Percentiles rank a stretch among this genome's conserved stretches.
Evolutionary conservation across 2,797 vertebrate genomes (phyloP).

Genomic region (Champsocephalus gunnari): DNA sequence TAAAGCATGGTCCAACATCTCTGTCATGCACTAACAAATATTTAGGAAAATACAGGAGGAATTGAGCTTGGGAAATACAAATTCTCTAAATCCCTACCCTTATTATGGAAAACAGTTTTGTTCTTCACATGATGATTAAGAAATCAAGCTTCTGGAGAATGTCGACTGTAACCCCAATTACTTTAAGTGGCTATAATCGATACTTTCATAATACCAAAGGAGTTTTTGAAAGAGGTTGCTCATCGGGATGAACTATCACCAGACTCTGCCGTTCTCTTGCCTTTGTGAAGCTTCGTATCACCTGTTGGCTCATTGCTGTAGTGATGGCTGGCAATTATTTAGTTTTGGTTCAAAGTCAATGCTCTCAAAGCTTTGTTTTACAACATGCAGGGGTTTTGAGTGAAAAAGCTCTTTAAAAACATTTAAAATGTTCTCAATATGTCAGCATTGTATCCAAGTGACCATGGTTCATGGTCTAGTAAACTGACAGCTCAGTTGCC

Average conservation of each 20-base stretch:
- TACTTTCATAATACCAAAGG: neutral
- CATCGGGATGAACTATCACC: neutral
- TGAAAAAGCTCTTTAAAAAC: neutral
- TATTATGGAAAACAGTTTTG: neutral
- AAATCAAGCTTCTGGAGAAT: neutral
- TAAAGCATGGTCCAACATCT: neutral
- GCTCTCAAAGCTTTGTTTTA: too few species aligned
- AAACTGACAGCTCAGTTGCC: neutral
- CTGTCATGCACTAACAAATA: neutral
- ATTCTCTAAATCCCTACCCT: neutral
- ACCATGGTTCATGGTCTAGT: neutral
- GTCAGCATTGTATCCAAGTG: neutral
- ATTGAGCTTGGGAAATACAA: too few species aligned
- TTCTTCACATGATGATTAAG: neutral
- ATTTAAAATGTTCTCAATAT: neutral
- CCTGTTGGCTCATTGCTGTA: too few species aligned
- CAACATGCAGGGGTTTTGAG: too few species aligned
- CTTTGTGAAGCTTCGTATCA: too few species aligned
- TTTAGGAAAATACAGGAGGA: neutral
- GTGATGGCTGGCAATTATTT: too few species aligned
- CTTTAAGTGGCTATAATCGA: slow-evolving; percentile 2
- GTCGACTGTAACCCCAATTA: neutral
- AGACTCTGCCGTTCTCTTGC: too few species aligned
- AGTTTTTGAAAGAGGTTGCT: neutral
- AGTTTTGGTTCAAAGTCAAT: too few species aligned